Evolutionary conservation across 2,113 vertebrate genomes (phyloP).

Genomic region (Shinisaurus crocodilurus): DNA sequence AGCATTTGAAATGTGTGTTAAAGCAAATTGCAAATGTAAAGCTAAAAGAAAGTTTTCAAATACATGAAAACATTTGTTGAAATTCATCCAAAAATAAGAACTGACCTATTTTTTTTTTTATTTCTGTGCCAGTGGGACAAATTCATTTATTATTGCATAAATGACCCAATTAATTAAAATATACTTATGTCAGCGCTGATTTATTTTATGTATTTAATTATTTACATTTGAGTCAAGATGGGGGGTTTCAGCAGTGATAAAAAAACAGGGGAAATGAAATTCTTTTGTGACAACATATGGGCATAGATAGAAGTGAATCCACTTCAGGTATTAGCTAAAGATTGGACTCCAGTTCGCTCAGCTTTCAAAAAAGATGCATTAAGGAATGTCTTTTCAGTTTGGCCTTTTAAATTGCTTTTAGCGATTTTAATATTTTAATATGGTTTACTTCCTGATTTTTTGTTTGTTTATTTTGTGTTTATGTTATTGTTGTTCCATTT

Average conservation of each 20-base stretch:
- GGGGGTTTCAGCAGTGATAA: conserved; percentile 41
- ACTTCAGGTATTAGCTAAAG: conserved; percentile 33
- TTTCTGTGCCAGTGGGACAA: conserved; percentile 57
- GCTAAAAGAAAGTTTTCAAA: conserved; percentile 59
- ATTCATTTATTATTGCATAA: conserved; percentile 65
- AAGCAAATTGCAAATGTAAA: conserved; percentile 52
- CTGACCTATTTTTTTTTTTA: conserved; percentile 48
- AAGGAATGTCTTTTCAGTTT: too few relatives aligned
- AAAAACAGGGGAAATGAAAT: conserved; percentile 38
- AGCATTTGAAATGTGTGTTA: conserved; percentile 55
- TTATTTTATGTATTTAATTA: conserved; percentile 48
- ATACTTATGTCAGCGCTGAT: conserved; percentile 58
- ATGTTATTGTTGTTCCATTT: too few relatives aligned
- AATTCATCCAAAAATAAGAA: conserved; percentile 67
- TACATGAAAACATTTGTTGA: conserved; percentile 52
- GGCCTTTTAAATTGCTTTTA: too few relatives aligned
- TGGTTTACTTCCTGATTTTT: too few relatives aligned
- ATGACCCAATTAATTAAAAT: conserved; percentile 69
- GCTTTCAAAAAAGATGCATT: too few relatives aligned
- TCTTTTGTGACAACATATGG: conserved; percentile 39
- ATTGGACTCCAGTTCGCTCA: too few relatives aligned
- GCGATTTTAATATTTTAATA: too few relatives aligned
- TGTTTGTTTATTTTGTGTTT: too few relatives aligned
- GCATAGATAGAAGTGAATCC: conserved; percentile 19
- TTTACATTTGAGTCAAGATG: conserved; percentile 20